These are phyloP conservation scores for Philaethria dido DNA, from an alignment of 2,888 invertebrate species.

Conservation along the genomic window DNA sequence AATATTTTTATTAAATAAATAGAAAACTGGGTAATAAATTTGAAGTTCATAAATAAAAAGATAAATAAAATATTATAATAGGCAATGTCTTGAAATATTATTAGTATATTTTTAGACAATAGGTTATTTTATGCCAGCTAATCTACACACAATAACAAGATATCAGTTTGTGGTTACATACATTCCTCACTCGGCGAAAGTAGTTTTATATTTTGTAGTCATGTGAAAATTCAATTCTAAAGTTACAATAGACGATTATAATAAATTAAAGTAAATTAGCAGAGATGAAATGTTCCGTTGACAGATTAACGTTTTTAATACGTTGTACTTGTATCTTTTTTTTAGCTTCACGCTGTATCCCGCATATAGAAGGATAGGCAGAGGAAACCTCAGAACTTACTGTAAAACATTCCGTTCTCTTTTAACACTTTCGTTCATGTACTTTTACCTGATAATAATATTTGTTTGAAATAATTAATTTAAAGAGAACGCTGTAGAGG, in stretches of 20 bases:
- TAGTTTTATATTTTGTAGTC: conserved; percentile 65
- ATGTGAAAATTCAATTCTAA: conserved; percentile 71
- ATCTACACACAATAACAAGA: conserved; percentile 71
- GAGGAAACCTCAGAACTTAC: too few relatives aligned
- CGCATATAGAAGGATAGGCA: too few relatives aligned
- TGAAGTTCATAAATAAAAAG: not conserved
- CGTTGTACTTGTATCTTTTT: too few relatives aligned
- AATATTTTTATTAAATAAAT: not conserved
- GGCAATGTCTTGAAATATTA: conserved; percentile 25
- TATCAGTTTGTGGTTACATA: conserved; percentile 55
- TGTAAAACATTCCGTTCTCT: too few relatives aligned
- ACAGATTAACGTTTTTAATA: conserved; percentile 3
- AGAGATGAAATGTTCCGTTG: conserved; percentile 10
- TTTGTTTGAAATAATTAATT: not conserved
- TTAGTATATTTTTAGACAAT: conserved; percentile 42
- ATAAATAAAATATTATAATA: conserved; percentile 2
- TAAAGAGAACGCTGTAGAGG: not conserved
- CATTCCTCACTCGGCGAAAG: conserved; percentile 70
- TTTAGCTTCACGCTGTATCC: too few relatives aligned
- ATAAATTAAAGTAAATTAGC: conserved; percentile 17
- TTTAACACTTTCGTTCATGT: too few relatives aligned
- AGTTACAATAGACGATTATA: conserved; percentile 52
- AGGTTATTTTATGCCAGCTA: conserved; percentile 52
- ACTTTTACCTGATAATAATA: not conserved
- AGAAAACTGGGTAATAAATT: not conserved